Percentiles rank a stretch among this genome's conserved stretches.
Evolutionary conservation across 2,888 invertebrate genomes (phyloP).

Genomic region (Priocnemis perturbator): DNA sequence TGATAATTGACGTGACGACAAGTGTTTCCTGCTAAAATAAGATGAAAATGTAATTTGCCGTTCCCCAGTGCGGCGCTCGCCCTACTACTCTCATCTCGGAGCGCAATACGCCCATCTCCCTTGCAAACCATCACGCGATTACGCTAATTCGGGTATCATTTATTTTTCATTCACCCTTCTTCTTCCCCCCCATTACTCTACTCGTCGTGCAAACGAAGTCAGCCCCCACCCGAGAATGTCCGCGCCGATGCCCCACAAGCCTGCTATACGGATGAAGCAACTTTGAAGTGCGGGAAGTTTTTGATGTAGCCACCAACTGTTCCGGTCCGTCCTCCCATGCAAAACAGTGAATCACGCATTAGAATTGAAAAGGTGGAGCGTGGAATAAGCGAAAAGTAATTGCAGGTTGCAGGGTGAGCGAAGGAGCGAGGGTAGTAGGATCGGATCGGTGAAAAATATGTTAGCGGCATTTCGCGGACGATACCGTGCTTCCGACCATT

Average conservation of each 20-base stretch:
- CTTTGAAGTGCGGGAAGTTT: constrained; percentile 73
- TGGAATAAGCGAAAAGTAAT: constrained; percentile 47
- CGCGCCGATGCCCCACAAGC: constrained; percentile 13
- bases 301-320: constrained; percentile 75
- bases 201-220: constrained; percentile 50
- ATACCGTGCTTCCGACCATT: too few relatives aligned
- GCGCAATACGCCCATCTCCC: constrained; percentile 58
- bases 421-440: too few relatives aligned
- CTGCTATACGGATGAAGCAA: constrained; percentile 53
- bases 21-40: constrained; percentile 68
- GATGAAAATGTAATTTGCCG: constrained; percentile 73
- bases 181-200: constrained; percentile 46
- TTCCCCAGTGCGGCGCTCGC: constrained; percentile 54
- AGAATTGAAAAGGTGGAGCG: constrained; percentile 45
- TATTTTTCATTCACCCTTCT: constrained; percentile 72
- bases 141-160: constrained; percentile 74
- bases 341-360: constrained; percentile 72
- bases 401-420: constrained; percentile 24
- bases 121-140: constrained; percentile 73
- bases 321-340: constrained; percentile 62
- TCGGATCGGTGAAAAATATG: constrained; percentile 11
- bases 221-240: constrained; percentile 18
- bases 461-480: constrained; percentile 15
- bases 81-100: not conserved
- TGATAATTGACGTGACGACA: constrained; percentile 19